Conservation (phyloP, 2,888 invertebrate genomes). For the Caenorhabditis becei region DNA sequence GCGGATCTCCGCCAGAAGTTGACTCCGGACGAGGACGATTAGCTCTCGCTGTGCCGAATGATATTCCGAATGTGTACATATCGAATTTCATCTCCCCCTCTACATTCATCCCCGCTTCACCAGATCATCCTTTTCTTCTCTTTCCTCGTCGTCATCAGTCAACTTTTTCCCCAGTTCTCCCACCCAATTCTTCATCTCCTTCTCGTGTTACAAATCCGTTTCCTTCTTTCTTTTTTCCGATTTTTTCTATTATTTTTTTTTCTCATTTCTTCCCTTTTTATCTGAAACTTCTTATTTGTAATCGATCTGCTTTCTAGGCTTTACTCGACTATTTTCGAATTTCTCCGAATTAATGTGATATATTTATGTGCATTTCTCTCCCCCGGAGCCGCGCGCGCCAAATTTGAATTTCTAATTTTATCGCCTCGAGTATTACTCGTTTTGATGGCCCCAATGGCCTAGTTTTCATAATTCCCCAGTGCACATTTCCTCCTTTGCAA, state of each 20-base stretch:
- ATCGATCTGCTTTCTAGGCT: not conserved
- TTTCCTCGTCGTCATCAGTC: constrained; percentile 13
- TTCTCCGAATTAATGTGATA: not conserved
- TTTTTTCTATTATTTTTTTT: constrained; percentile 2
- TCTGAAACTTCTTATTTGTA: not conserved
- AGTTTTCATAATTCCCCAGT: too few relatives aligned
- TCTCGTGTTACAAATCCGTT: constrained; percentile 52
- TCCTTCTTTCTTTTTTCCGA: constrained; percentile 23
- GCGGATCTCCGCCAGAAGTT: constrained; percentile 26
- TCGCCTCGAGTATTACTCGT: not conserved
- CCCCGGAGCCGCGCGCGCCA: not conserved
- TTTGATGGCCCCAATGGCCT: too few relatives aligned
- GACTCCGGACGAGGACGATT: constrained; percentile 24
- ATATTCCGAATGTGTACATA: constrained; percentile 34
- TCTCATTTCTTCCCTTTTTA: not conserved
- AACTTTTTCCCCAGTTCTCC: constrained; percentile 17
- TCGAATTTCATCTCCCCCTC: constrained; percentile 40
- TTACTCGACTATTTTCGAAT: not conserved
- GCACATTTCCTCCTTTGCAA: too few relatives aligned
- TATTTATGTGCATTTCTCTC: not conserved
- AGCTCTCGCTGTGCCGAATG: constrained; percentile 10
- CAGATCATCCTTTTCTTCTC: constrained; percentile 6
- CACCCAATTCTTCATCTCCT: constrained; percentile 3
- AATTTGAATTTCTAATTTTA: constrained; percentile 4
- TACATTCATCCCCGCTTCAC: not conserved